phyloP scores from a whole-genome alignment of 2,113 vertebrate species.

The Calypte anna region DNA sequence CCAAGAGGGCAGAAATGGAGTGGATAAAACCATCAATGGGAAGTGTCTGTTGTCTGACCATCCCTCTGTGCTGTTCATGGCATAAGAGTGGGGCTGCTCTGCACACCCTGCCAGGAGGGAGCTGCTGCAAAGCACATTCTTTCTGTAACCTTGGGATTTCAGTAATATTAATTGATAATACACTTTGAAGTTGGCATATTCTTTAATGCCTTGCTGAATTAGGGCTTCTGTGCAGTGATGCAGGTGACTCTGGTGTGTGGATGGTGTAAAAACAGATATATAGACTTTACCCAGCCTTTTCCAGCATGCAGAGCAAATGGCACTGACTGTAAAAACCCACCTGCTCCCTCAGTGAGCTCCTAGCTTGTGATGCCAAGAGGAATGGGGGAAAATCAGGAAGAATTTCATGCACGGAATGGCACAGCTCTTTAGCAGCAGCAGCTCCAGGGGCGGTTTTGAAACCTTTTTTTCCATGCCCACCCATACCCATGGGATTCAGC shows the following conservation, averaged over 20 bases:
- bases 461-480: accelerated
- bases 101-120: not conserved
- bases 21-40: not conserved
- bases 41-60: not conserved
- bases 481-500: not conserved
- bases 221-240: not conserved
- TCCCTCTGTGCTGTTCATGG: not conserved
- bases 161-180: not conserved
- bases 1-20: not conserved
- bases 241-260: not conserved
- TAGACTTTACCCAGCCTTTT: not conserved
- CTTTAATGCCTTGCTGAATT: not conserved
- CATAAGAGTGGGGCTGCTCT: not conserved
- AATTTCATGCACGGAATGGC: not conserved
- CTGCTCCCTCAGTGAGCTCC: accelerated
- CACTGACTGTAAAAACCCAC: not conserved
- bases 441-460: not conserved
- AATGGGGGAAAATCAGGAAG: not conserved
- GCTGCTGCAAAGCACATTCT: not conserved
- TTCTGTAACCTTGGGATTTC: not conserved
- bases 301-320: not conserved
- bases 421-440: not conserved
- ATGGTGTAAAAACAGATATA: not conserved
- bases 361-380: not conserved
- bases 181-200: not conserved